Evolutionary conservation across 2,113 vertebrate genomes (phyloP).

Genomic region (Myiozetetes cayanensis): DNA sequence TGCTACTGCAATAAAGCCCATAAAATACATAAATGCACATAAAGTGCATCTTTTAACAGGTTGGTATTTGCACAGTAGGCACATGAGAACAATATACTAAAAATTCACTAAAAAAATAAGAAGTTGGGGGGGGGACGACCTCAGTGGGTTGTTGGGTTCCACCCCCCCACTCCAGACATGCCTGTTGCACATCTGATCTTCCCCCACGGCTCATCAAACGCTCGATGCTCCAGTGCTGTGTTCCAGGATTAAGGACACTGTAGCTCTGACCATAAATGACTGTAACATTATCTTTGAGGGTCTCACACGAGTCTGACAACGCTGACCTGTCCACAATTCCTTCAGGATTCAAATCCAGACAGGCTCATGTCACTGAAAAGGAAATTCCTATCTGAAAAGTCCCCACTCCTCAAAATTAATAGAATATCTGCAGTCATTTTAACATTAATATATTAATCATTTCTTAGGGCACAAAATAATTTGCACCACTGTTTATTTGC

Average conservation of each 20-base stretch:
- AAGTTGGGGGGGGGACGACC: too few species aligned
- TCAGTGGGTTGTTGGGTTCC: not conserved
- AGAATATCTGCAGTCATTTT: not conserved
- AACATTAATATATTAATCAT: not conserved
- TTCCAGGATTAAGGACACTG: not conserved
- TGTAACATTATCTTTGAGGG: not conserved
- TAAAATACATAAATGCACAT: not conserved
- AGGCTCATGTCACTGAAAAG: not conserved
- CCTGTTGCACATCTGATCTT: not conserved
- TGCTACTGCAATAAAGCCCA: not conserved
- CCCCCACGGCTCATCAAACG: not conserved
- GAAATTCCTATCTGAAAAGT: not conserved
- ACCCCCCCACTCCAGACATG: too few species aligned
- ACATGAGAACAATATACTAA: not conserved
- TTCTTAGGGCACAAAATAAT: not conserved
- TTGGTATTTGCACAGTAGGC: not conserved
- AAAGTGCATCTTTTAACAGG: not conserved
- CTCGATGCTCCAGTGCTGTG: not conserved
- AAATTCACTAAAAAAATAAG: not conserved
- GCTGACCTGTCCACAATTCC: not conserved
- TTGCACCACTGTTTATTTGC: not conserved
- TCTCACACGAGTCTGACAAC: accelerated
- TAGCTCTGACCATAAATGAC: accelerated
- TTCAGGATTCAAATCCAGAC: not conserved
- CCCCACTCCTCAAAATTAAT: not conserved